Conservation (phyloP, 1,140 invertebrate species). For the Colletes latitarsis region DNA sequence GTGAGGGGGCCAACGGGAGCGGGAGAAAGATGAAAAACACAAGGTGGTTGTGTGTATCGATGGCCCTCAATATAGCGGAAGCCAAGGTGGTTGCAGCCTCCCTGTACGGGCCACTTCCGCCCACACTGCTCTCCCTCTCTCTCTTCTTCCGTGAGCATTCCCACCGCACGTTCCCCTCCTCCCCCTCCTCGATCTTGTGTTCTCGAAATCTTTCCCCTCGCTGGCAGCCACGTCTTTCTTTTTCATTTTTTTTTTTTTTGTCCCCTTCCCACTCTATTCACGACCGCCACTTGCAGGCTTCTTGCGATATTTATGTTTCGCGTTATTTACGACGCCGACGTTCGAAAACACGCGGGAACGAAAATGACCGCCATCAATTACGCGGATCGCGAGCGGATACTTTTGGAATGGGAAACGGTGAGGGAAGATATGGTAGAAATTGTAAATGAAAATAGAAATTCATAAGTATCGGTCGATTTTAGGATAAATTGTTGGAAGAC, state of each 20-base stretch:
- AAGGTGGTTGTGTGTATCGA: constrained; percentile 73
- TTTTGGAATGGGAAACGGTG: no score
- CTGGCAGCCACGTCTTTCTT: not conserved
- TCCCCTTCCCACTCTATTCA: not conserved
- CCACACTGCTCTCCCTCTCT: constrained; percentile 23
- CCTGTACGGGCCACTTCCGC: constrained; percentile 77
- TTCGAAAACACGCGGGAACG: not conserved
- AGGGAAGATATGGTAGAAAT: no score
- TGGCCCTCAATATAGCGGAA: constrained; percentile 79
- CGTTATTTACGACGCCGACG: constrained; percentile 3
- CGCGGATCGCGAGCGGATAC: not conserved
- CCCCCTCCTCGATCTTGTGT: not conserved
- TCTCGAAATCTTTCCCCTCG: constrained; percentile 12
- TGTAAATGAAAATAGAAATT: no score
- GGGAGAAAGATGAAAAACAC: constrained; percentile 47
- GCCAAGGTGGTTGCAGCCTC: constrained; percentile 81
- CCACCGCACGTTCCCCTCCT: constrained; percentile 21
- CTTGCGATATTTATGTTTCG: constrained; percentile 24
- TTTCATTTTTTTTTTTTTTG: no score
- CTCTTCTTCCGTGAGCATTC: constrained; percentile 24
- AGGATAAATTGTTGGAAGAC: no score
- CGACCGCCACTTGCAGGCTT: constrained; percentile 22
- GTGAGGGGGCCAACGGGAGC: not conserved
- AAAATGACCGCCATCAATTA: not conserved
- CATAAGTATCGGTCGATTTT: no score